phyloP scores from a whole-genome alignment of 2,888 invertebrate genomes.

The Hemaris fuciformis region DNA sequence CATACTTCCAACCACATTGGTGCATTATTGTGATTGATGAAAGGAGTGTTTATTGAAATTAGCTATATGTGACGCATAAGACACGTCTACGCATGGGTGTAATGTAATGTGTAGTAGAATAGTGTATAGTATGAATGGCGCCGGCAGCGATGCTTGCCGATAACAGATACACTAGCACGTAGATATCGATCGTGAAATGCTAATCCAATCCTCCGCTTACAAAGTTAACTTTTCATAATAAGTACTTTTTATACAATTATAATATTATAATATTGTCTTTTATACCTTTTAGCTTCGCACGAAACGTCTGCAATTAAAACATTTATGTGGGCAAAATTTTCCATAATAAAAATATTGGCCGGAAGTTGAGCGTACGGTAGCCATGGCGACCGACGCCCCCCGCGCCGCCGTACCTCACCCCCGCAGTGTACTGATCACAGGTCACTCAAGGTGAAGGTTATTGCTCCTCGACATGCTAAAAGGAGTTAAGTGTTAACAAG shows the following conservation, averaged over 20 bases:
- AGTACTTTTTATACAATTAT: too few relatives aligned
- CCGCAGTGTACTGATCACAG: slow-evolving; percentile 19
- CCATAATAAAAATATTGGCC: slow-evolving; percentile 24
- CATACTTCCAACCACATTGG: too few relatives aligned
- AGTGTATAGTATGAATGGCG: background rate
- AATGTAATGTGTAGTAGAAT: background rate
- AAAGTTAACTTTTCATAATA: too few relatives aligned
- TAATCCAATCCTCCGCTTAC: background rate
- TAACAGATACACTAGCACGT: background rate
- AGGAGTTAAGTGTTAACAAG: background rate
- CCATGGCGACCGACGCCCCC: slow-evolving; percentile 34
- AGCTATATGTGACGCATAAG: background rate
- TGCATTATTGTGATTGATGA: too few relatives aligned
- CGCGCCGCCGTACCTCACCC: slow-evolving; percentile 17
- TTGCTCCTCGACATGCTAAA: slow-evolving; percentile 33
- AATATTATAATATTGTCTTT: too few relatives aligned
- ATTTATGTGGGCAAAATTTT: slow-evolving; percentile 14
- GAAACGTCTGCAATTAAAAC: slow-evolving; percentile 11
- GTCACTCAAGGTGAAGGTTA: slow-evolving; percentile 57
- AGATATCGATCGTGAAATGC: background rate
- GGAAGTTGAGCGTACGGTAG: slow-evolving; percentile 48
- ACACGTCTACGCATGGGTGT: background rate
- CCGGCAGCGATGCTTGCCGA: background rate
- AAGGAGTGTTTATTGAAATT: too few relatives aligned
- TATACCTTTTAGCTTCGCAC: background rate